Base-by-base conservation (phyloP, 2,797 vertebrate genomes). In the Antrozous pallidus region DNA sequence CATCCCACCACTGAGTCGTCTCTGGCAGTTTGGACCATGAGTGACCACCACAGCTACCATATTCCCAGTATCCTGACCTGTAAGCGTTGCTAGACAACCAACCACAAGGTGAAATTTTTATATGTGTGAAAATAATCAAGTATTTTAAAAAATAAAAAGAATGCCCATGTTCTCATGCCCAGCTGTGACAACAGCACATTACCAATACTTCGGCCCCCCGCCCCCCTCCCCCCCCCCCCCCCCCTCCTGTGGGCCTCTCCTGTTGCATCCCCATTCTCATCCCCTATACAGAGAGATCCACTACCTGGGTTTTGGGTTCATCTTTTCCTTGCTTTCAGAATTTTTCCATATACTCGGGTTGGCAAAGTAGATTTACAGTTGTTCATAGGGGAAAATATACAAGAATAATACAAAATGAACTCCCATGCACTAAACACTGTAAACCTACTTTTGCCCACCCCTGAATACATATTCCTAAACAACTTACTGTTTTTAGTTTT, bases 171-270 rank as follows among this genome's bases (percentile, higher is more conserved):
- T 77, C 24, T 18, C 75, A 40, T 7, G 18, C n/a, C 22, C 3
- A 10, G 26, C 38, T 31, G 13, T 2, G 26, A 84, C 51, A 8
- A 2, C 1, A 17, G 80, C 54, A 8, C 16, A 0, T 8, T 2
- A 24, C 10, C 81, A 24, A 2, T 42, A 20, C 17, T 36, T 26
- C 17, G 75, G n/a, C 22, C 28, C 9, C 42, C 4, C 5, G 2
- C 3, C 8, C 5, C 8, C 45, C 33, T 1, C 20, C 16, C 24
- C 4, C 9, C 42, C 4, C 5, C 2, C 3, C 8, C 5, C 8
- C 45, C 33, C 1, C 20, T 22, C 24, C 4, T 2, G 1, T 3
- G 49, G 74, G 33, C 40, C 6, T 77, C 36, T 81, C 6, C n/a
- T 86, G 47, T 6, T 8, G 14, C 31, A 20, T 4, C 31, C 45